These are phyloP conservation scores for Pelobates fuscus DNA, from an alignment of 2,113 vertebrate species.

Conservation along the genomic window DNA sequence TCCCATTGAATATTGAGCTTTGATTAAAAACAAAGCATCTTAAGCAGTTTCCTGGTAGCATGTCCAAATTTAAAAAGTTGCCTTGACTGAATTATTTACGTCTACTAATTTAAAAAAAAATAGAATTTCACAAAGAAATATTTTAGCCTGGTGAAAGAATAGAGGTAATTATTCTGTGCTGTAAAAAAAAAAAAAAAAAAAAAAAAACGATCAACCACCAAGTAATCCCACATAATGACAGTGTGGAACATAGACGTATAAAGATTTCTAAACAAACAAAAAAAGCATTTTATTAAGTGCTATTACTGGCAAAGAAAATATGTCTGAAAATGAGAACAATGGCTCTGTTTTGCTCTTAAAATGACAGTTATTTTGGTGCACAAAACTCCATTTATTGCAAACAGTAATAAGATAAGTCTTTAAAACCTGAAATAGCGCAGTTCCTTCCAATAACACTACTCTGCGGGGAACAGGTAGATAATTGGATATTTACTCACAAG, in stretches of 20 bases:
- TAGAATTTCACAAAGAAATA: too few relatives aligned
- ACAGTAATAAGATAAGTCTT: constrained; percentile 17
- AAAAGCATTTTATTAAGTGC: constrained; percentile 1
- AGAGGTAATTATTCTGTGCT: too few relatives aligned
- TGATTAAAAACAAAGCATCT: too few relatives aligned
- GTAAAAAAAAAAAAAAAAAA: too few relatives aligned
- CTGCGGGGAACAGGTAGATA: constrained; percentile 28
- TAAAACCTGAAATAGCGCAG: neutral
- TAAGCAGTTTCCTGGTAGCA: too few relatives aligned
- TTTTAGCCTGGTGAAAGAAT: too few relatives aligned
- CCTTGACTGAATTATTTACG: too few relatives aligned
- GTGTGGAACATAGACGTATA: neutral
- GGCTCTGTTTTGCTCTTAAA: constrained; percentile 4
- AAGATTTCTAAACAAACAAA: constrained; percentile 19
- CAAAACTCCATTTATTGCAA: constrained; percentile 24
- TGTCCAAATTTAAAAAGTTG: too few relatives aligned
- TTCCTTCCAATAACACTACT: constrained; percentile 28
- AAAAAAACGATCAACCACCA: neutral
- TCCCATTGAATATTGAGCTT: too few relatives aligned
- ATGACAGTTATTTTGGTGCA: constrained; percentile 4
- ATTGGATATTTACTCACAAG: constrained; percentile 45
- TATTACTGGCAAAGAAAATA: constrained; percentile 6
- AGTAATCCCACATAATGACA: neutral
- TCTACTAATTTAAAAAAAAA: too few relatives aligned
- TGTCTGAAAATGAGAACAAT: neutral